Evolutionary conservation across 2,797 vertebrate species (phyloP), one percentile per base, ranked within the genome.

Genomic region (Alosa sapidissima): DNA sequence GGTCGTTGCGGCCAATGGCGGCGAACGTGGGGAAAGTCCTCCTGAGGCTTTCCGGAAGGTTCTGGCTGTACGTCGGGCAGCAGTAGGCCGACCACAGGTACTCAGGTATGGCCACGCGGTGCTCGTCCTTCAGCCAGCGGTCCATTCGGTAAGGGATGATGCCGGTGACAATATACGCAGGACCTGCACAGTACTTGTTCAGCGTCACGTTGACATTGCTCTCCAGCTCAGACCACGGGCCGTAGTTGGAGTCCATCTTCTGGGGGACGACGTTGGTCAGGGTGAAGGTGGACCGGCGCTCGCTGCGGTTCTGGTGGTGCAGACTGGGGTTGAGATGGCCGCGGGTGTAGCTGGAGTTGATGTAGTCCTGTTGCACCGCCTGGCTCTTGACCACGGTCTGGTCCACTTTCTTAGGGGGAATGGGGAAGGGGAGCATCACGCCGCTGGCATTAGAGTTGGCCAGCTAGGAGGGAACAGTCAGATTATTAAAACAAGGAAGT

Each of bases 11-110:
- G 0, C 95, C 94, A 3, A 95, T 89, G 4, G 94, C 93, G 0
- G 94, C 94, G 0, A 87, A 93, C 0, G 94, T 91, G 0, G 94
- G 93, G 36, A 95, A 95, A 0, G 13, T 5, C 0, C 72, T 47
- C 3, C 47, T 88, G 48, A 95, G 82, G 3, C 82, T 52, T 1
- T 86, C 1, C 1, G 94, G 94, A 1, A 94, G 91, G 28, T 81
- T 92, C 58, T 28, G 51, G 87, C 84, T 92, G 89, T 91, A 94
- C 5, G 85, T 87, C 1, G 91, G 88, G 84, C 94, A 96, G 89
- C 94, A 95, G 90, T 95, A 95, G 9, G 94, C 92, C 0, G 94
- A 94, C 94, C 94, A 95, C 0, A 95, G 16, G 10, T 94, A 95
- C 90, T 95, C 94, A 0, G 95, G 95, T 9, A 95, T 91, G 0